Base-by-base conservation (phyloP, 2,888 invertebrate genomes). In the Formica aserva region DNA sequence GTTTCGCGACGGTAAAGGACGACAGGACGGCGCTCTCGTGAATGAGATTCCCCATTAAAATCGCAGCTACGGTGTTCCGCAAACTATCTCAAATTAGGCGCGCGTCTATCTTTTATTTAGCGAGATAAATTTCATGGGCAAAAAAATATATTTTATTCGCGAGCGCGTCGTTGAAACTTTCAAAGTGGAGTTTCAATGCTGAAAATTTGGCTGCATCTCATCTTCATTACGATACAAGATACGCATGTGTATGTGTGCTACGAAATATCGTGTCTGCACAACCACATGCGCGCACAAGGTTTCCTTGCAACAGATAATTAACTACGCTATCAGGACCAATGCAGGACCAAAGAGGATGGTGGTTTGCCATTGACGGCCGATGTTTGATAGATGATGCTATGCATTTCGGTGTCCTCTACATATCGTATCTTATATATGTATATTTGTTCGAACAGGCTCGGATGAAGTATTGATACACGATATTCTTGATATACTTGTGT, bases 381-480 rank as follows among this genome's bases (percentile, higher is more conserved):
- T 48, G 32, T 32, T 65, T 35, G n/a, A 72, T 29, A 41, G 22
- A 32, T 57, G 60, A 57, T 32, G 48, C n/a, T 22, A 5, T 26
- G 22, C 48, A 22, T 5, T 38, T 9, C n/a, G 6, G 4, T 22
- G 3, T 65, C 35, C 18, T 15, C 6, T 45, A 52, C 26, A 57
- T 13, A 35, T 29, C 35, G 11, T 18, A 32, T 18, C 45, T 18
- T 1, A n/a, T 18, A 45, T 15, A 52, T 2, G 13, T 45, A 41
- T n/a, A 41, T 52, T 66, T 41, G 65, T 41, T 83, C 45, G 13
- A 81, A 75, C 71, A 74, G 72, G 69, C 29, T 62, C 45, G 9
- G 35, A 13, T 74, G 85, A 67, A 60, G 57, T 76, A 76, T 85
- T 72, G 88, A 90, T 76, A 85, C 72, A 57, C 74, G 90, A 89